Evolutionary conservation across 2,797 vertebrate species (phyloP).

Genomic region (Hipposideros larvatus): DNA sequence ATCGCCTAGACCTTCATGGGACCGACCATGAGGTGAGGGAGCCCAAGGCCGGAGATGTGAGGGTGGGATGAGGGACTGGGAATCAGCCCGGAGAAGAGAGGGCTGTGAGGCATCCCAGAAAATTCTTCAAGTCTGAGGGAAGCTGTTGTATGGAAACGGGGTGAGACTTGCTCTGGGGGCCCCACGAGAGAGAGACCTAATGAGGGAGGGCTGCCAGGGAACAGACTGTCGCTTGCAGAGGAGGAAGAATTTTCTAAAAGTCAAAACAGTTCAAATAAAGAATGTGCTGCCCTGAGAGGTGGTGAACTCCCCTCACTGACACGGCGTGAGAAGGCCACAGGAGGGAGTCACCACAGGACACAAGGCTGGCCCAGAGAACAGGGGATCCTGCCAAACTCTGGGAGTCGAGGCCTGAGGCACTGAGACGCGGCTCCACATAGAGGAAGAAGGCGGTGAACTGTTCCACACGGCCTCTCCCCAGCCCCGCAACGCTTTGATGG

Average conservation of each 20-base stretch:
- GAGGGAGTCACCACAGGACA: neutral
- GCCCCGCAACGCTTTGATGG: neutral
- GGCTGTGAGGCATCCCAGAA: neutral
- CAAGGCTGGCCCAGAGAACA: neutral
- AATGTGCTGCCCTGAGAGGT: neutral
- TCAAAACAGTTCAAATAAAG: neutral
- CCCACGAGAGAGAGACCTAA: neutral
- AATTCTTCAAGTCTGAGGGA: neutral
- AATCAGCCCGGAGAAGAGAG: neutral
- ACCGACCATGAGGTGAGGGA: fast-evolving
- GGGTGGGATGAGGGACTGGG: neutral
- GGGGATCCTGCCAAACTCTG: neutral
- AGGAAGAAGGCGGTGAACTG: neutral
- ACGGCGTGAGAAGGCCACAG: fast-evolving
- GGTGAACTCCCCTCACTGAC: neutral
- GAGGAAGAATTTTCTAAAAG: neutral
- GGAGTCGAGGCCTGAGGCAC: neutral
- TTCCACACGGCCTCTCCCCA: neutral
- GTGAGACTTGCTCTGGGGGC: neutral
- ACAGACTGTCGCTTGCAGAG: neutral
- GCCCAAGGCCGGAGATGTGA: fast-evolving
- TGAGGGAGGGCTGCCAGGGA: neutral
- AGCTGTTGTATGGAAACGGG: neutral
- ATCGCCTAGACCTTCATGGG: neutral
- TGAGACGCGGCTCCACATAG: fast-evolving